Conservation (phyloP, 2,113 vertebrate species). For the Arizona elegans region DNA sequence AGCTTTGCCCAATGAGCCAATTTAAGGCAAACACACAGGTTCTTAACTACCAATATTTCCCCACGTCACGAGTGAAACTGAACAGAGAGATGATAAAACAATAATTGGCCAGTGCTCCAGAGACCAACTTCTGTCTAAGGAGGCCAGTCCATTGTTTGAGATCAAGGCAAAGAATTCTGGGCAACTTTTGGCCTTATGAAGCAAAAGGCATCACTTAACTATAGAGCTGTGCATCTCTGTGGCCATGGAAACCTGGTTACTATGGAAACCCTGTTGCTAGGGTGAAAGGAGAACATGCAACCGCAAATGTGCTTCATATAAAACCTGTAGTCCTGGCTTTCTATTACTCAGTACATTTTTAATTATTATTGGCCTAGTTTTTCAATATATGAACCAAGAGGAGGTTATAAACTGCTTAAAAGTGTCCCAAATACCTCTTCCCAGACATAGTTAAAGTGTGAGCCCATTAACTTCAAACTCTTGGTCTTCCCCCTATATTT, state of each 20-base stretch:
- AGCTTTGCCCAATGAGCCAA: not conserved
- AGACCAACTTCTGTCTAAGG: not conserved
- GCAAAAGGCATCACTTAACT: not conserved
- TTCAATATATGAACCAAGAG: not conserved
- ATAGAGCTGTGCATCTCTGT: not conserved
- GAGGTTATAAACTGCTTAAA: not conserved
- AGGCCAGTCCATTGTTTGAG: not conserved
- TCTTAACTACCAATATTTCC: not conserved
- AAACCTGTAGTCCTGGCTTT: not conserved
- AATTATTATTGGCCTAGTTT: not conserved
- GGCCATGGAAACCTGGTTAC: conserved; percentile 2
- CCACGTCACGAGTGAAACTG: not conserved
- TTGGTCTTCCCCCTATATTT: not conserved
- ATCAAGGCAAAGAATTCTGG: not conserved
- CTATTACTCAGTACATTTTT: not conserved
- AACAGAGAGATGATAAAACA: not conserved
- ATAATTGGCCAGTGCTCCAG: not conserved
- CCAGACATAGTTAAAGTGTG: not conserved
- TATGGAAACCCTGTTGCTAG: conserved; percentile 27
- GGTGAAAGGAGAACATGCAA: not conserved
- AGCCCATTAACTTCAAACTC: not conserved
- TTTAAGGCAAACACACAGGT: not conserved
- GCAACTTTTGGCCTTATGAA: not conserved
- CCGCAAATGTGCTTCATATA: not conserved
- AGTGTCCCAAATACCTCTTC: not conserved